Evolutionary conservation across 2,888 invertebrate genomes (phyloP).

Genomic region (Apodemia duryi): DNA sequence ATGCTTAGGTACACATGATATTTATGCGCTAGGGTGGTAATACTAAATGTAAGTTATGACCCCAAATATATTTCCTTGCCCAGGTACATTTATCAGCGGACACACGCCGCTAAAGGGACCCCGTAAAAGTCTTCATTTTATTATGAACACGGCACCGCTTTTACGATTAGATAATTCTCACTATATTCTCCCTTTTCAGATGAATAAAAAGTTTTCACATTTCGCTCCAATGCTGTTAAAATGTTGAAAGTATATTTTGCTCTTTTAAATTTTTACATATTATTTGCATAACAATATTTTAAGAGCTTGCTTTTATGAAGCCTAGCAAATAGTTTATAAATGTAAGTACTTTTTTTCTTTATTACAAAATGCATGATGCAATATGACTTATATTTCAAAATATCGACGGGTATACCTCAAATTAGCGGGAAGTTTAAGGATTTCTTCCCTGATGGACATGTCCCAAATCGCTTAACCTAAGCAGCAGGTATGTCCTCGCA

Average conservation of each 20-base stretch:
- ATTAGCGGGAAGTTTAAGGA: no score
- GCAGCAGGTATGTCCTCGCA: no score
- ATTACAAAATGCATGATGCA: no score
- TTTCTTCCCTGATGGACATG: no score
- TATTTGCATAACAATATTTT: background rate
- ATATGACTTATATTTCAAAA: no score
- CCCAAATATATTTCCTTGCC: constrained; percentile 23
- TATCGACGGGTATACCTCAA: no score
- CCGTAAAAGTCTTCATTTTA: constrained; percentile 23
- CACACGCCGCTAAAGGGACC: constrained; percentile 2
- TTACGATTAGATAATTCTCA: constrained; percentile 19
- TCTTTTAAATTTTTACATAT: background rate
- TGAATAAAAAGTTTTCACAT: constrained; percentile 11
- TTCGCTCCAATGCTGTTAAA: background rate
- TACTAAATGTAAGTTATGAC: constrained; percentile 12
- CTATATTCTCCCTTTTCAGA: constrained; percentile 11
- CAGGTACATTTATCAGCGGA: constrained; percentile 21
- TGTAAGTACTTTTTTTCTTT: no score
- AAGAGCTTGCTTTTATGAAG: background rate
- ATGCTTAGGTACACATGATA: background rate
- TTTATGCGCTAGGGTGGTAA: constrained; percentile 3
- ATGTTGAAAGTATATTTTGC: constrained; percentile 6
- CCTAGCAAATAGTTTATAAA: background rate
- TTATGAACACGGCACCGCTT: constrained; percentile 27
- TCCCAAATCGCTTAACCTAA: no score